Conservation (phyloP, 2,797 vertebrate genomes). For the Tenualosa thibaudeaui region DNA sequence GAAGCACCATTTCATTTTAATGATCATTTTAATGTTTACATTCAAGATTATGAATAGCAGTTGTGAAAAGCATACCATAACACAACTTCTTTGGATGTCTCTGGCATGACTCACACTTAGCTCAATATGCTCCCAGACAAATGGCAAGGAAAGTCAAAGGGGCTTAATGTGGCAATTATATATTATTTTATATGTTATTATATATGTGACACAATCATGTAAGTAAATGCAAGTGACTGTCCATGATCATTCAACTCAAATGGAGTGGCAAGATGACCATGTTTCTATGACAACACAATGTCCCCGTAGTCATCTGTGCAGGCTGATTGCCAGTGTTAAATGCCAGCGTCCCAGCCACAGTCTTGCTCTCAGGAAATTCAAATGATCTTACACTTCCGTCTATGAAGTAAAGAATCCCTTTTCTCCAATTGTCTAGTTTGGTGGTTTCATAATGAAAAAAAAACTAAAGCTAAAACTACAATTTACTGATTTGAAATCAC, state of each 20-base stretch:
- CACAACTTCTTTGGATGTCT: not conserved
- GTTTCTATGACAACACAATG: slow-evolving; percentile 12
- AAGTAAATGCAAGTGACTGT: not conserved
- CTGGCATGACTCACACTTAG: not conserved
- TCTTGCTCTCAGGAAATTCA: not conserved
- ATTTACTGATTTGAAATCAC: not conserved
- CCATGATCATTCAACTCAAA: not conserved
- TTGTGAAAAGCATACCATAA: not conserved
- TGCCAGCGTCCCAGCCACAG: not conserved
- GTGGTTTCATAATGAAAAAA: not conserved
- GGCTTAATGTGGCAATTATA: not conserved
- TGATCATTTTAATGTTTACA: not conserved
- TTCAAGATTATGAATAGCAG: not conserved
- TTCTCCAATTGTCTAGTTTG: not conserved
- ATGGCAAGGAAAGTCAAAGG: not conserved
- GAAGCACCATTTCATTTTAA: not conserved
- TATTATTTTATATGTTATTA: no score
- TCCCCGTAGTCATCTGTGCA: not conserved
- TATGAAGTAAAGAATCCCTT: not conserved
- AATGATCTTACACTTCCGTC: not conserved
- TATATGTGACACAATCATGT: not conserved
- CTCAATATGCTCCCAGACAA: not conserved
- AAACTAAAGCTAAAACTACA: not conserved
- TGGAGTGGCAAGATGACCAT: not conserved
- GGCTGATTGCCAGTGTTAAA: not conserved